phyloP scores from a whole-genome alignment of 1,140 invertebrate species.

The Brachionus paranguensis region DNA sequence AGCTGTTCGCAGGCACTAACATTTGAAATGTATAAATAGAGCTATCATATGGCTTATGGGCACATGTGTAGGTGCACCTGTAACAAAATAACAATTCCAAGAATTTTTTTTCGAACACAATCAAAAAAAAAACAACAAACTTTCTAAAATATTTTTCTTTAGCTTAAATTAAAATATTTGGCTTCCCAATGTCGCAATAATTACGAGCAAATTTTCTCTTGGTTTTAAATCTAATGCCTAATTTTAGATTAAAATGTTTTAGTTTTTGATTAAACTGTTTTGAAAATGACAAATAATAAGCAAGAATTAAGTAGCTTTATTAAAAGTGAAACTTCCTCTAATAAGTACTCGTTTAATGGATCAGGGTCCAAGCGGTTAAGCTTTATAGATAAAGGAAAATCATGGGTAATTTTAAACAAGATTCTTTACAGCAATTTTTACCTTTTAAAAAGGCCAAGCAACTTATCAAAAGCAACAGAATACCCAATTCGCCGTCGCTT shows the following conservation, averaged over 20 bases:
- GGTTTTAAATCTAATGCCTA: neutral
- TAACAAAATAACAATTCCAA: neutral
- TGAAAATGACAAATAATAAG: conserved; percentile 5
- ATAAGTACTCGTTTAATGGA: neutral
- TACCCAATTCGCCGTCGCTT: neutral
- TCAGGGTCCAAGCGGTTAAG: neutral
- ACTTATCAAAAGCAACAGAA: neutral
- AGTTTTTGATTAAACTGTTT: neutral
- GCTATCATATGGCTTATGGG: neutral
- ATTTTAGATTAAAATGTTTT: neutral
- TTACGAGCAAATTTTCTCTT: neutral
- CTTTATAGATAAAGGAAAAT: conserved; percentile 26
- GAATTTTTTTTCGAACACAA: neutral
- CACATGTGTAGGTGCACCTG: neutral
- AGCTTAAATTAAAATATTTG: neutral
- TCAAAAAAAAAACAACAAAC: neutral
- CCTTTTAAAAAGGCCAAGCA: neutral
- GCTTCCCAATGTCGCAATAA: neutral
- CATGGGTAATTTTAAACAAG: neutral
- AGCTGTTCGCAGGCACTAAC: neutral
- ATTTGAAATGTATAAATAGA: neutral
- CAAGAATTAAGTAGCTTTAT: neutral
- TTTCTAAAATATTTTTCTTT: neutral
- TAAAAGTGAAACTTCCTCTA: neutral
- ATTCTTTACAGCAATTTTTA: neutral